phyloP scores from a whole-genome alignment of 1,140 invertebrate genomes.

The Notospermus geniculatus region DNA sequence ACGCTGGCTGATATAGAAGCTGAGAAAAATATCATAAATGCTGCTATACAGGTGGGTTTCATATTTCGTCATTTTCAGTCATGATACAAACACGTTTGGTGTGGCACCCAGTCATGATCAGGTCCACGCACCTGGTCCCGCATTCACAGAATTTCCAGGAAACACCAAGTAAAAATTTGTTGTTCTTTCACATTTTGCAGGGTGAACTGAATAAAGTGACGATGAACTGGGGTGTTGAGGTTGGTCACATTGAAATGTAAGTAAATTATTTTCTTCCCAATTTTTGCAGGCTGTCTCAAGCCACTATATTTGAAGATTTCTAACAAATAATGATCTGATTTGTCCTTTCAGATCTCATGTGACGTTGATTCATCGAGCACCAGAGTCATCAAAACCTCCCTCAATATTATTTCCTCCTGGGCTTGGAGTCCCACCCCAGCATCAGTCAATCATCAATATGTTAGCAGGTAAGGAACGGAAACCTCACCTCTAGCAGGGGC shows the following conservation, averaged over 20 bases:
- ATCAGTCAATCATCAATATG: conserved; percentile 7
- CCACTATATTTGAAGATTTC: no score
- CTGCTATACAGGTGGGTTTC: conserved; percentile 35
- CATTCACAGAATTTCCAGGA: no score
- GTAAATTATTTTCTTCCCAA: conserved; percentile 15
- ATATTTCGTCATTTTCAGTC: no score
- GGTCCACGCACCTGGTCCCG: no score
- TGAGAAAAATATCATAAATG: conserved; percentile 27
- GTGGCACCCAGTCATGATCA: no score
- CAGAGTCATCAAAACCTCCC: background rate
- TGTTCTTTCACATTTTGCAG: no score
- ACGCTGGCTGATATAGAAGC: conserved; percentile 36
- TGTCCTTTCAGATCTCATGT: conserved; percentile 2
- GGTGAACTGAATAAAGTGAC: conserved; percentile 31
- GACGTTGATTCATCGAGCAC: background rate
- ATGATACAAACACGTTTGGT: no score
- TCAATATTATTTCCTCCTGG: conserved; percentile 3
- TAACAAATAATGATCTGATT: background rate
- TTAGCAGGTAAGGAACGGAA: conserved; percentile 7
- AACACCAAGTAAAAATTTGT: no score
- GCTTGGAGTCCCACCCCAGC: background rate
- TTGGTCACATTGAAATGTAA: conserved; percentile 38
- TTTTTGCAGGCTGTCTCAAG: no score
- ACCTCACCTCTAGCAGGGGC: no score
- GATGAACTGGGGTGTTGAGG: conserved; percentile 36